Percentiles rank a stretch among this genome's conserved stretches.
Conservation (phyloP, 2,888 invertebrate species). For the Apodemia zela region DNA sequence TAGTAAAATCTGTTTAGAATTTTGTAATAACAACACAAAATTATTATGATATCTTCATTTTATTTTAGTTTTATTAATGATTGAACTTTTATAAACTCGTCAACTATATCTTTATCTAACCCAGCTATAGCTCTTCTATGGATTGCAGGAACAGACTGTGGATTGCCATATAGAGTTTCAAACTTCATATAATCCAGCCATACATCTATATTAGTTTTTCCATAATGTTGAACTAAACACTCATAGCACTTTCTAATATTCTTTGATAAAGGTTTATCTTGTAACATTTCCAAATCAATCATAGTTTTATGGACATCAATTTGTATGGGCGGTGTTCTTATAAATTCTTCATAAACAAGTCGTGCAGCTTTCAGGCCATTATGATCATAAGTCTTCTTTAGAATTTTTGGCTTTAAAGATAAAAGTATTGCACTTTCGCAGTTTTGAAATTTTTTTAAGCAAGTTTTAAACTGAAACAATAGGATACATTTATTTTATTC, state of each 20-base stretch:
- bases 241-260: conserved; percentile 82
- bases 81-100: conserved; percentile 76
- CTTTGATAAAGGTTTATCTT: conserved; percentile 65
- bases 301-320: conserved; percentile 82
- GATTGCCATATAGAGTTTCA: conserved; percentile 82
- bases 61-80: conserved; percentile 71
- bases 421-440: conserved; percentile 72
- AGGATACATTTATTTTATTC: conserved; percentile 1
- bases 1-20: neutral
- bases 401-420: conserved; percentile 80
- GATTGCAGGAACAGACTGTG: conserved; percentile 75
- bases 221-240: conserved; percentile 83
- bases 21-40: neutral
- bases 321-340: conserved; percentile 80
- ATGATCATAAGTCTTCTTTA: conserved; percentile 77
- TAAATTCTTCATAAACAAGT: conserved; percentile 81
- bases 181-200: conserved; percentile 88
- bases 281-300: conserved; percentile 75
- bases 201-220: conserved; percentile 81
- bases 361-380: conserved; percentile 81
- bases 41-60: conserved; percentile 41
- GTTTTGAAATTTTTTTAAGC: conserved; percentile 61
- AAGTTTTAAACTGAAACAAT: conserved; percentile 57
- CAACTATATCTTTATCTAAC: conserved; percentile 74
- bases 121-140: conserved; percentile 82